A percentile compares a stretch with the other conserved stretches of the same genome.
phyloP scores from a whole-genome alignment of 2,888 invertebrate genomes.

The Crocallis elinguaria region DNA sequence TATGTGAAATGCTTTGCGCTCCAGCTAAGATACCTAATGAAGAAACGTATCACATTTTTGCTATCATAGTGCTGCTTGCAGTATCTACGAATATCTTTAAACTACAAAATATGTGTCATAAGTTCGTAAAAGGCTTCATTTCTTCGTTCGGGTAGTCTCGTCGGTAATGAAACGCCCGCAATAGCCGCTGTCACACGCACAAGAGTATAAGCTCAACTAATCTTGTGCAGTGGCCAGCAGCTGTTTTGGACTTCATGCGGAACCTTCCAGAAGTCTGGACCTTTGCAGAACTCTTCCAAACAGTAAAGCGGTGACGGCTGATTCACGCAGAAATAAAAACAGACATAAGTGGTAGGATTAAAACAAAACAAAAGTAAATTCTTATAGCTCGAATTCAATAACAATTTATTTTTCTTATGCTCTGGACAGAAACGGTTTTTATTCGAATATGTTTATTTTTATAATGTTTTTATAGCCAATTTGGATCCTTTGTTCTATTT shows the following conservation, averaged over 20 bases:
- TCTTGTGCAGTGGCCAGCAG: constrained; percentile 99
- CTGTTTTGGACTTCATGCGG: constrained; percentile 92
- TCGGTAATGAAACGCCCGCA: constrained; percentile 89
- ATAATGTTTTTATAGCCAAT: background rate
- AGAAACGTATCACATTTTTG: too few species aligned
- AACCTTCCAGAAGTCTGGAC: constrained; percentile 39
- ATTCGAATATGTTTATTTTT: too few species aligned
- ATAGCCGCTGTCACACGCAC: constrained; percentile 99
- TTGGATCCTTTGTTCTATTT: background rate
- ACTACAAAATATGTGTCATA: background rate
- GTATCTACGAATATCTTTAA: too few species aligned
- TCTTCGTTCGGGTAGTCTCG: constrained; percentile 50
- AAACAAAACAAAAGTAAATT: constrained; percentile 2
- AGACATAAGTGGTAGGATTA: constrained; percentile 1
- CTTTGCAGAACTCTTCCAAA: constrained; percentile 35
- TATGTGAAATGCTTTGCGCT: too few species aligned
- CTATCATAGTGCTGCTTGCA: too few species aligned
- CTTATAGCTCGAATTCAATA: too few species aligned
- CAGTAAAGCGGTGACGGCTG: constrained; percentile 19
- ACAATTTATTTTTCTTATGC: too few species aligned
- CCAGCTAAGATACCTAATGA: too few species aligned
- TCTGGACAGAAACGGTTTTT: too few species aligned
- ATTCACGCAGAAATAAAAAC: constrained; percentile 8
- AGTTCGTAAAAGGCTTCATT: constrained; percentile 5
- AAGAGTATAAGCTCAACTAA: constrained; percentile 94